These are phyloP conservation scores for Parnassius mnemosyne DNA, from an alignment of 2,888 invertebrate genomes.

Conservation along the genomic window DNA sequence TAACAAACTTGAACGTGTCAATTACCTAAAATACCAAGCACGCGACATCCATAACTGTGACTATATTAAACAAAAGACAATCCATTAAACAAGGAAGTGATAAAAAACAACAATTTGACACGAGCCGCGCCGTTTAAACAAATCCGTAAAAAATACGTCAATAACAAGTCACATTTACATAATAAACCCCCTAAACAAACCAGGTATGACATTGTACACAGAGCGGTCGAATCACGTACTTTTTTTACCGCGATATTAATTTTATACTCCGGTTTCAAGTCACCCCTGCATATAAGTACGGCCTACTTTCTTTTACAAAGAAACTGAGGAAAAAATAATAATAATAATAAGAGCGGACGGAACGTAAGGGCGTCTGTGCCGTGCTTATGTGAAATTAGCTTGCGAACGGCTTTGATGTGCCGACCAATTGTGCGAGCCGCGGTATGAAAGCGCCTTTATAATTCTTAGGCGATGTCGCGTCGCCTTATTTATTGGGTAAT, in stretches of 20 bases:
- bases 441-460: slow-evolving; percentile 69
- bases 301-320: slow-evolving; percentile 68
- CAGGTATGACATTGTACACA: slow-evolving; percentile 65
- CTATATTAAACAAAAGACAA: slow-evolving; percentile 21
- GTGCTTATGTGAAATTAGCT: slow-evolving; percentile 79
- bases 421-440: slow-evolving; percentile 66
- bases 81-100: slow-evolving; percentile 32
- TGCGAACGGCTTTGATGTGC: slow-evolving; percentile 71
- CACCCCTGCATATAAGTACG: slow-evolving; percentile 61
- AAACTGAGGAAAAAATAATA: slow-evolving; percentile 71
- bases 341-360: slow-evolving; percentile 59
- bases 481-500: slow-evolving; percentile 46
- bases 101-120: slow-evolving; percentile 64
- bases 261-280: slow-evolving; percentile 72
- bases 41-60: slow-evolving; percentile 18
- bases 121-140: slow-evolving; percentile 62
- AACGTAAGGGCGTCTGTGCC: slow-evolving; percentile 69
- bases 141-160: slow-evolving; percentile 64
- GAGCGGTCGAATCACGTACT: slow-evolving; percentile 63
- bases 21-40: slow-evolving; percentile 2
- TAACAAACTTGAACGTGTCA: no score
- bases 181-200: slow-evolving; percentile 72
- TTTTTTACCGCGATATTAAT: slow-evolving; percentile 72
- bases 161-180: slow-evolving; percentile 71
- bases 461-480: slow-evolving; percentile 53